These are phyloP conservation scores for Lateolabrax maculatus DNA, from an alignment of 2,797 vertebrate species.

Conservation along the genomic window DNA sequence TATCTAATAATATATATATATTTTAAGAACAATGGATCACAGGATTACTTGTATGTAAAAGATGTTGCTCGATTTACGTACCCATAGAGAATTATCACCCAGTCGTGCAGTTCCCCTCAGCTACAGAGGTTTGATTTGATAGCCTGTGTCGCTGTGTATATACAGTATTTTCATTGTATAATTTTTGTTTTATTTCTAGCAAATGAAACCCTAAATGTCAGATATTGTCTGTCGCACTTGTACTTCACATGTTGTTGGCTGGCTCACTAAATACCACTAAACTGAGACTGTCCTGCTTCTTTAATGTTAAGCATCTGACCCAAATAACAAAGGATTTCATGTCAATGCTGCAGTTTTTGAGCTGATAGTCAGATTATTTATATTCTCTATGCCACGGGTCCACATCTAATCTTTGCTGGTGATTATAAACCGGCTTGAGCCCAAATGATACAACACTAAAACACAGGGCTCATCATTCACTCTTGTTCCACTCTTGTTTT, in stretches of 20 bases:
- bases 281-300: slow-evolving; percentile 13
- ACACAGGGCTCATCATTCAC: background rate
- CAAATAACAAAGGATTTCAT: slow-evolving; percentile 55
- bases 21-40: too few relatives aligned
- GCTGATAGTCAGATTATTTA: slow-evolving; percentile 54
- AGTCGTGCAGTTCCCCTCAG: too few relatives aligned
- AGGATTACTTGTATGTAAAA: too few relatives aligned
- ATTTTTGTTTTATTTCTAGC: background rate
- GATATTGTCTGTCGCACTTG: background rate
- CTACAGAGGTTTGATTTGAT: too few relatives aligned
- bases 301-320: slow-evolving; percentile 34
- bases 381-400: slow-evolving; percentile 18
- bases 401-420: slow-evolving; percentile 46
- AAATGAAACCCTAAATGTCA: background rate
- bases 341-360: slow-evolving; percentile 19
- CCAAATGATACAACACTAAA: slow-evolving; percentile 17
- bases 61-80: too few relatives aligned
- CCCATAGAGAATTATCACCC: too few relatives aligned
- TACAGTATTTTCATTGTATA: background rate
- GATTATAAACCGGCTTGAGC: slow-evolving; percentile 35
- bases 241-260: background rate
- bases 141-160: too few relatives aligned
- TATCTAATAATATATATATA: too few relatives aligned
- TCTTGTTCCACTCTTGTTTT: too few relatives aligned
- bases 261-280: background rate